These are phyloP conservation scores for Deilephila porcellus DNA, from an alignment of 2,888 invertebrate species.

Conservation along the genomic window DNA sequence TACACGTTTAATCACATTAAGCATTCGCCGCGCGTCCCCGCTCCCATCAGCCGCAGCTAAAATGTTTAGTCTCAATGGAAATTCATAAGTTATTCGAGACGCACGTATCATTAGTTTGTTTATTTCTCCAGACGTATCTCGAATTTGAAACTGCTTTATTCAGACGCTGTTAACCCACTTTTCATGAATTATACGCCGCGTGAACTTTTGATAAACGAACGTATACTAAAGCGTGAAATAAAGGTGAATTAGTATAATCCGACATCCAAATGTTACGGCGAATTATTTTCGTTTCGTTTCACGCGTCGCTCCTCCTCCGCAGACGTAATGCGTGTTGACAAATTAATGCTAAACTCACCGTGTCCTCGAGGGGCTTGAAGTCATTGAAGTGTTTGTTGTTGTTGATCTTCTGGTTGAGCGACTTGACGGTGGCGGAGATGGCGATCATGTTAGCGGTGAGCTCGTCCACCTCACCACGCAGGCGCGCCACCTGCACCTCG, in stretches of 20 bases:
- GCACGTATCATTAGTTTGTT: constrained; percentile 27
- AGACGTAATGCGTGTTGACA: constrained; percentile 14
- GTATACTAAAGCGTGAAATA: constrained; percentile 7
- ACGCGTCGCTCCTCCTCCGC: not conserved
- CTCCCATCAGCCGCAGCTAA: constrained; percentile 4
- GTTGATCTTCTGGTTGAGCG: constrained; percentile 67
- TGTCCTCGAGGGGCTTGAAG: constrained; percentile 71
- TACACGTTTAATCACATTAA: constrained; percentile 56
- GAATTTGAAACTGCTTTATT: constrained; percentile 24
- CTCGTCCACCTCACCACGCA: constrained; percentile 70
- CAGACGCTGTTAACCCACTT: constrained; percentile 27
- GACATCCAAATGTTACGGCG: constrained; percentile 14
- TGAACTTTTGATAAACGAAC: constrained; percentile 25
- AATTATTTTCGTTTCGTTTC: constrained; percentile 24
- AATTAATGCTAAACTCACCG: constrained; percentile 62
- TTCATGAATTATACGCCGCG: constrained; percentile 26
- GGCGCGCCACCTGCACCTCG: constrained; percentile 67
- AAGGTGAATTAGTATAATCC: constrained; percentile 18
- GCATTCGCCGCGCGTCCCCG: constrained; percentile 53
- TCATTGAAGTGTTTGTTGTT: constrained; percentile 71
- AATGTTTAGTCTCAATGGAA: constrained; percentile 22
- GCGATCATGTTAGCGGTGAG: constrained; percentile 72
- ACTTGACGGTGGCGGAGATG: constrained; percentile 67
- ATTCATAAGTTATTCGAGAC: constrained; percentile 21
- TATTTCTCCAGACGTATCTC: constrained; percentile 25